Evolutionary conservation across 2,888 invertebrate genomes (phyloP).

Genomic region (Nipponacmea schrenckii): DNA sequence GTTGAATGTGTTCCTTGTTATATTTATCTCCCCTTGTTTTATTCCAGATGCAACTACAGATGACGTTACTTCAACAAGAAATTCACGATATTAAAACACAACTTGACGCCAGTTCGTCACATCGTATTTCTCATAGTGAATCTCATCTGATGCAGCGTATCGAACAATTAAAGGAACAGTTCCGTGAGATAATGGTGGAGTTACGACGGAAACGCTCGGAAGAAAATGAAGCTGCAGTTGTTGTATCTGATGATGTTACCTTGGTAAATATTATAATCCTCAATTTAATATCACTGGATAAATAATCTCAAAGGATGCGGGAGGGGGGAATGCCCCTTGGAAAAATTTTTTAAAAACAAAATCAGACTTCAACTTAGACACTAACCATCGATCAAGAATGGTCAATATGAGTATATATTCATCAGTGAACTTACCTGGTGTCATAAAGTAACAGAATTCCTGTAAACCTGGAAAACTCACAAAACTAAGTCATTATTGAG

Average conservation of each 20-base stretch:
- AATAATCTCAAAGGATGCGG: too few relatives aligned
- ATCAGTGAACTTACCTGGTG: too few relatives aligned
- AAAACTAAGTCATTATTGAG: too few relatives aligned
- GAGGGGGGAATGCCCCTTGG: too few relatives aligned
- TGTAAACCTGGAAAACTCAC: too few relatives aligned
- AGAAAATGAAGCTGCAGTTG: slow-evolving; percentile 52
- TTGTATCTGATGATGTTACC: slow-evolving; percentile 54
- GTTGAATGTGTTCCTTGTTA: not conserved
- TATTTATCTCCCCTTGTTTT: not conserved
- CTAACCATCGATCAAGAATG: too few relatives aligned
- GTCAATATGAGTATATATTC: too few relatives aligned
- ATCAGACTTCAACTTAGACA: too few relatives aligned
- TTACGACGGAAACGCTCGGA: slow-evolving; percentile 55
- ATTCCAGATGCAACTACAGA: slow-evolving; percentile 58
- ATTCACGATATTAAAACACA: slow-evolving; percentile 61
- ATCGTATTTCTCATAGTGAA: slow-evolving; percentile 48
- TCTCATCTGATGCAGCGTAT: slow-evolving; percentile 54
- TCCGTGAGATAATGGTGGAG: slow-evolving; percentile 58
- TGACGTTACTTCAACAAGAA: slow-evolving; percentile 60
- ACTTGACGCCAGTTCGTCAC: slow-evolving; percentile 47
- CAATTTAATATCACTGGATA: too few relatives aligned
- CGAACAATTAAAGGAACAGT: slow-evolving; percentile 61
- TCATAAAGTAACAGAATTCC: too few relatives aligned
- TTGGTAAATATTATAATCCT: slow-evolving; percentile 26
- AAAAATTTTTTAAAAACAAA: too few relatives aligned